Conservation (phyloP, 2,888 invertebrate genomes). For the Myathropa florea region DNA sequence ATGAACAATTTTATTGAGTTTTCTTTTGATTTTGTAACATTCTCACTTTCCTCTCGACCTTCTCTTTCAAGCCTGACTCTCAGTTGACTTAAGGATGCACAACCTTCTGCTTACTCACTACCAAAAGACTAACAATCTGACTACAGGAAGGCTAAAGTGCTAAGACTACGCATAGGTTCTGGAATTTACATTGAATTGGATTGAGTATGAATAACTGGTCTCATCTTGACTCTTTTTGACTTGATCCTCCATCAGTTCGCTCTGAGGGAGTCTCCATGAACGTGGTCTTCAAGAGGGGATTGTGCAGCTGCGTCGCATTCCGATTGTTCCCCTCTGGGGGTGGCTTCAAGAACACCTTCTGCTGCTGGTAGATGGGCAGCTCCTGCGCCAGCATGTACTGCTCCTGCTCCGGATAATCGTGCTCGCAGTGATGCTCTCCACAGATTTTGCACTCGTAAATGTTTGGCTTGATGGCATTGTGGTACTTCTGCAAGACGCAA, state of each 20-base stretch:
- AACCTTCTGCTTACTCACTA: not conserved
- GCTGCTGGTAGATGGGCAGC: conserved; percentile 64
- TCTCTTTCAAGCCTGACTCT: not conserved
- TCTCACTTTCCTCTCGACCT: too few species aligned
- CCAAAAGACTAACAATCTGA: conserved; percentile 29
- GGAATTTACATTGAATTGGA: not conserved
- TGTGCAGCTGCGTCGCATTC: conserved; percentile 24
- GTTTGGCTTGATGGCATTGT: conserved; percentile 87
- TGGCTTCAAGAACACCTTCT: conserved; percentile 39
- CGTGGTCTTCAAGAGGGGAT: conserved; percentile 30
- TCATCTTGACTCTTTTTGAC: conserved; percentile 3
- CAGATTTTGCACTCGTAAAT: conserved; percentile 89
- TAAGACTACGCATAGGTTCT: not conserved
- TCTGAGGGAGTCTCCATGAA: not conserved
- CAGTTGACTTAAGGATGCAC: not conserved
- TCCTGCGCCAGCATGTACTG: conserved; percentile 81
- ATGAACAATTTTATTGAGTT: not conserved
- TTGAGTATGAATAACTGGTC: not conserved
- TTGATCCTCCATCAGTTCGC: conserved; percentile 2
- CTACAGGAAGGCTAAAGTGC: not conserved
- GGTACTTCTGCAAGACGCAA: conserved; percentile 85
- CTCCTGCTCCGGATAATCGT: conserved; percentile 82
- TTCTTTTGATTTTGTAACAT: not conserved
- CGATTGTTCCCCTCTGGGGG: conserved; percentile 29
- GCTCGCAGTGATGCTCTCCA: conserved; percentile 89